Conservation (phyloP, 1,140 invertebrate species). For the Drosophila tani region DNA sequence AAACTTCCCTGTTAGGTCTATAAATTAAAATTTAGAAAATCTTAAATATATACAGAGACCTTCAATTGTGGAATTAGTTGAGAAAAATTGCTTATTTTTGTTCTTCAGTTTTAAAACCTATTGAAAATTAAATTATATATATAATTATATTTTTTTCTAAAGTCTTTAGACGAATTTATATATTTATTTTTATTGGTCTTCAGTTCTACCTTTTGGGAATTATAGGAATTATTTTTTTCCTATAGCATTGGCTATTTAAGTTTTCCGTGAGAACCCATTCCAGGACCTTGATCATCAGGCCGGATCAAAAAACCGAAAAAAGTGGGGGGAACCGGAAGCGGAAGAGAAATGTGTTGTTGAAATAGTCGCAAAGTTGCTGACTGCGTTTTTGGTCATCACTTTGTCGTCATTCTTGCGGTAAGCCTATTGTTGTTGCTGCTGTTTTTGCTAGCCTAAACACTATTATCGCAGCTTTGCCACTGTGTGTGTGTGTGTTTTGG, state of each 20-base stretch:
- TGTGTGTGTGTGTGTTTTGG: conserved; percentile 22
- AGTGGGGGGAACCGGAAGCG: background rate
- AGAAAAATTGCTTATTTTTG: no score
- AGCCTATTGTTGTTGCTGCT: conserved; percentile 30
- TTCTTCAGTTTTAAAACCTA: no score
- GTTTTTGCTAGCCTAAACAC: conserved; percentile 61
- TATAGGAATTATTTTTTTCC: no score
- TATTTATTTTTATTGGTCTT: no score
- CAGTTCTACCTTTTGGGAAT: background rate
- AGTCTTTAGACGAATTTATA: no score
- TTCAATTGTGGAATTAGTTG: no score
- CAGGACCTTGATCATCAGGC: conserved; percentile 19
- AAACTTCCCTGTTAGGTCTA: no score
- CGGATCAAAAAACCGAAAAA: background rate
- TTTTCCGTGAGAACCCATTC: background rate
- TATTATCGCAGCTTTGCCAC: conserved; percentile 49
- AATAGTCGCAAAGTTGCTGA: conserved; percentile 79
- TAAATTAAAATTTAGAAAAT: no score
- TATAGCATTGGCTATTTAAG: no score
- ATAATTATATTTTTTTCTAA: no score
- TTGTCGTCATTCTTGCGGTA: conserved; percentile 76
- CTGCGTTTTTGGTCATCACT: conserved; percentile 77
- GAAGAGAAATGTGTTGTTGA: conserved; percentile 56
- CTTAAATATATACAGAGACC: no score
- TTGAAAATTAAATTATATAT: no score